phyloP scores from a whole-genome alignment of 2,888 invertebrate species.

The Diadegma fenestrale region DNA sequence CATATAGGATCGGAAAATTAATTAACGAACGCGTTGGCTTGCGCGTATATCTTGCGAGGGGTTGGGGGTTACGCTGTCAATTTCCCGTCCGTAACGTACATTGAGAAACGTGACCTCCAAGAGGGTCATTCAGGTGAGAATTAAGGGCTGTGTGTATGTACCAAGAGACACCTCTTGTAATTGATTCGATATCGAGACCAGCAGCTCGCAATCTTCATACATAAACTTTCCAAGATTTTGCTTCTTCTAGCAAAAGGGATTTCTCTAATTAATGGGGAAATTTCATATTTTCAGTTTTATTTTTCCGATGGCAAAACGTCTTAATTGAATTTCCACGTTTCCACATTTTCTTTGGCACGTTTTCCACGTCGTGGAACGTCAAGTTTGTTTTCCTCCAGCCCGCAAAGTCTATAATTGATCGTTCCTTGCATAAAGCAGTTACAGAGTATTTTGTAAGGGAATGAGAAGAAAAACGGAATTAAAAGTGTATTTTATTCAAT shows the following conservation, averaged over 20 bases:
- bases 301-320: not conserved
- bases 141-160: slow-evolving; percentile 28
- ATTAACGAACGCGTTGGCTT: slow-evolving; percentile 47
- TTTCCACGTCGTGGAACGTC: not conserved
- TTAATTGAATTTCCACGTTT: not conserved
- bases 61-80: slow-evolving; percentile 61
- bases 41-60: slow-evolving; percentile 12
- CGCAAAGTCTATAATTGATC: slow-evolving; percentile 12
- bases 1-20: slow-evolving; percentile 43
- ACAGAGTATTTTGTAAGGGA: not conserved
- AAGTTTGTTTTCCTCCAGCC: slow-evolving; percentile 9
- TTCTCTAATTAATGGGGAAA: not conserved
- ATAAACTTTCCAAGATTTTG: not conserved
- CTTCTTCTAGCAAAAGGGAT: not conserved
- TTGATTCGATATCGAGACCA: slow-evolving; percentile 51
- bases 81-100: slow-evolving; percentile 65
- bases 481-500: not conserved
- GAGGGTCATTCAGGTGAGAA: slow-evolving; percentile 35
- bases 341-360: not conserved
- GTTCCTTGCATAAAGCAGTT: not conserved
- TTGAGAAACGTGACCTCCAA: slow-evolving; percentile 20
- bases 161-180: slow-evolving; percentile 20
- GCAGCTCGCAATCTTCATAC: not conserved
- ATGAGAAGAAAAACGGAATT: not conserved
- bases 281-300: not conserved